Conservation (phyloP, 53 echinoderm and acorn worm genomes). For the Holothuria scabra region DNA sequence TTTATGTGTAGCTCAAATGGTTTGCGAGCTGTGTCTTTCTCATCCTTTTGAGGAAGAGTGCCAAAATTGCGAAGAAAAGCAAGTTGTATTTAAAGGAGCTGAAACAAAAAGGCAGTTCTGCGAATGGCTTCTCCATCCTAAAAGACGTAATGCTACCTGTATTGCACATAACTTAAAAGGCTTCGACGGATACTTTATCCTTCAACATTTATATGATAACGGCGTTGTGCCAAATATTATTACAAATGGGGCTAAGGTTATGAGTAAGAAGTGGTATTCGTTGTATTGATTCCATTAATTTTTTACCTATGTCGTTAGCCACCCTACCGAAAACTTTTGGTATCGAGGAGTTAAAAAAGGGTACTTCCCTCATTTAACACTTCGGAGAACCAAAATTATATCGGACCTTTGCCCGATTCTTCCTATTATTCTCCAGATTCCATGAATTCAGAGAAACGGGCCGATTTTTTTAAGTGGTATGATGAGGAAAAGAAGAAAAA, state of each 20-base stretch:
- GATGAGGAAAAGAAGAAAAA: constrained; percentile 6
- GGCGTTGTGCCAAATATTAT: constrained; percentile 43
- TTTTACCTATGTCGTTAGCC: constrained; percentile 46
- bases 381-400: constrained; percentile 24
- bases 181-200: constrained; percentile 43
- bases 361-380: constrained; percentile 49
- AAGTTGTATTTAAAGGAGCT: constrained; percentile 30
- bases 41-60: constrained; percentile 19
- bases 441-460: constrained; percentile 21
- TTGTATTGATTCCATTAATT: constrained; percentile 31
- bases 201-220: constrained; percentile 31
- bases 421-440: constrained; percentile 20
- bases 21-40: constrained; percentile 20
- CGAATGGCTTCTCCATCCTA: neutral
- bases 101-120: constrained; percentile 41
- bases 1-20: constrained; percentile 41
- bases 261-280: neutral
- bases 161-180: constrained; percentile 54
- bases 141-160: neutral
- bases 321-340: constrained; percentile 32
- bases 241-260: constrained; percentile 36
- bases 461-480: constrained; percentile 51
- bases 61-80: constrained; percentile 3
- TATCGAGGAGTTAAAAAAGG: constrained; percentile 40
- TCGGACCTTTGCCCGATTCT: constrained; percentile 36